phyloP scores from a whole-genome alignment of 2,888 invertebrate species.

The Lasioglossum malachurum region DNA sequence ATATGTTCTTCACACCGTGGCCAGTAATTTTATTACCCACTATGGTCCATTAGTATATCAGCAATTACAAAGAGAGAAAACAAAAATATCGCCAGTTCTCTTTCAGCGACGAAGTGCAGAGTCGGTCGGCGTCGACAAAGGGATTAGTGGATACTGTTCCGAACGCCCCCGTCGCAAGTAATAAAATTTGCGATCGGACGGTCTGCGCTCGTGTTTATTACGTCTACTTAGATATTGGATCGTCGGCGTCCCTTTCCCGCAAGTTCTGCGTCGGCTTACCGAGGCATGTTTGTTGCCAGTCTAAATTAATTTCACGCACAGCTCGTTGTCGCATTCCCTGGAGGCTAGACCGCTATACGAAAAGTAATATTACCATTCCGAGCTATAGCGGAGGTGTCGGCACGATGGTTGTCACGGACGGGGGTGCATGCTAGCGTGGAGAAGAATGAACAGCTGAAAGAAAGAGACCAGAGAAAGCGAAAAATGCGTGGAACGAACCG shows the following conservation, averaged over 20 bases:
- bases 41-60: neutral
- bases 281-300: slow-evolving; percentile 62
- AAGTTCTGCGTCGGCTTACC: slow-evolving; percentile 55
- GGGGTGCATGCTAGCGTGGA: slow-evolving; percentile 3
- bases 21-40: neutral
- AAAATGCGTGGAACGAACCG: slow-evolving; percentile 5
- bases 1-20: neutral
- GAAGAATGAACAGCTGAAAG: neutral
- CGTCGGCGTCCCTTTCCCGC: slow-evolving; percentile 18
- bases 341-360: slow-evolving; percentile 56
- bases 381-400: slow-evolving; percentile 56
- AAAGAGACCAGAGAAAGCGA: neutral
- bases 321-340: slow-evolving; percentile 69
- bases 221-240: slow-evolving; percentile 50
- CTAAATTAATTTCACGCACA: slow-evolving; percentile 71
- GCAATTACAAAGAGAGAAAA: neutral
- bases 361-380: slow-evolving; percentile 68
- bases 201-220: slow-evolving; percentile 50
- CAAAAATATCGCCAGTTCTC: neutral
- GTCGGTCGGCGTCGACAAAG: neutral
- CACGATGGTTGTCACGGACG: neutral
- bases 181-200: slow-evolving; percentile 45
- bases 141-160: neutral
- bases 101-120: neutral
- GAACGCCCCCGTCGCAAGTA: slow-evolving; percentile 3